These are phyloP conservation scores for Euspilapteryx auroguttella DNA, from an alignment of 2,888 invertebrate species.

Conservation along the genomic window DNA sequence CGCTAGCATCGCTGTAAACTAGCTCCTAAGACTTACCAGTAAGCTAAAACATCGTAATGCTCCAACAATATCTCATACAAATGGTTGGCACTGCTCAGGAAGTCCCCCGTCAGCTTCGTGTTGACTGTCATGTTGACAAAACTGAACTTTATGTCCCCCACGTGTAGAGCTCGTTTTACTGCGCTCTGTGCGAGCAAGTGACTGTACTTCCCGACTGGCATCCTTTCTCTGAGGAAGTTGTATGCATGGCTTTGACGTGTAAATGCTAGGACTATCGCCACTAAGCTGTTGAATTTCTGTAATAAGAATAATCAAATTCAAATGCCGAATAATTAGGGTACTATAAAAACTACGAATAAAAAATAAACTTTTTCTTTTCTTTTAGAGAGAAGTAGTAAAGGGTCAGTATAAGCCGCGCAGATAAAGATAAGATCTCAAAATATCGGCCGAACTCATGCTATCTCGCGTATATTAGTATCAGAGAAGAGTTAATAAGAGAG, in stretches of 20 bases:
- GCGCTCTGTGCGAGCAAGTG: slow-evolving; percentile 18
- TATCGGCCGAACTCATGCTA: no score
- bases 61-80: slow-evolving; percentile 29
- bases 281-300: slow-evolving; percentile 32
- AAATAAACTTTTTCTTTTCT: background rate
- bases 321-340: no score
- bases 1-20: no score
- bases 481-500: no score
- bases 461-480: no score
- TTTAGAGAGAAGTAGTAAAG: no score
- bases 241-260: slow-evolving; percentile 34
- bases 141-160: slow-evolving; percentile 25
- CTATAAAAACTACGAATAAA: background rate
- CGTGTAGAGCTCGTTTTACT: slow-evolving; percentile 34
- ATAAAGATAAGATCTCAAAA: no score
- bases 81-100: slow-evolving; percentile 26
- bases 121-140: slow-evolving; percentile 36
- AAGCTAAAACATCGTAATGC: slow-evolving; percentile 31
- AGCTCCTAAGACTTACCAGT: slow-evolving; percentile 29
- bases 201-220: slow-evolving; percentile 10
- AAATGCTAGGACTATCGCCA: slow-evolving; percentile 20
- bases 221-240: slow-evolving; percentile 29
- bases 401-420: no score
- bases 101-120: slow-evolving; percentile 23
- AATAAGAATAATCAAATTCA: no score